These are phyloP conservation scores for Oxytorus armatus DNA, from an alignment of 2,888 invertebrate species.

Conservation along the genomic window DNA sequence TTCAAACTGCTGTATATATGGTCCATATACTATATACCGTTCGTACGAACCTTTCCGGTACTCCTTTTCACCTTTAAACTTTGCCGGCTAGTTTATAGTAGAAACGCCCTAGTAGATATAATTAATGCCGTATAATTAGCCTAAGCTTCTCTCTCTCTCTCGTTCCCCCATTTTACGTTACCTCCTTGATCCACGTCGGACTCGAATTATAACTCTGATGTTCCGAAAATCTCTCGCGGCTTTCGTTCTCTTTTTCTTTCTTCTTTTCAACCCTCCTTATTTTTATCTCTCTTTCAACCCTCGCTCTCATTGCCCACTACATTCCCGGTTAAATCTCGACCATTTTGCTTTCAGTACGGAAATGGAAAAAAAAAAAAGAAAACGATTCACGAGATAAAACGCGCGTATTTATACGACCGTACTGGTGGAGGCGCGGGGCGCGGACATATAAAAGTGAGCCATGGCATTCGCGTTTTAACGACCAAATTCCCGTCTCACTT, in stretches of 20 bases:
- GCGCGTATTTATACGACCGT: not conserved
- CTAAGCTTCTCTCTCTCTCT: constrained; percentile 67
- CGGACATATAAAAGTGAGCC: constrained; percentile 9
- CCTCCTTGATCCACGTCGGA: constrained; percentile 37
- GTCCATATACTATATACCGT: no score
- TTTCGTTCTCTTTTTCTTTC: constrained; percentile 9
- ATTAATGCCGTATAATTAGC: constrained; percentile 72
- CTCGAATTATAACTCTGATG: constrained; percentile 43
- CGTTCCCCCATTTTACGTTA: constrained; percentile 66
- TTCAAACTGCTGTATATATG: constrained; percentile 14
- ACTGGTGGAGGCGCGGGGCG: no score
- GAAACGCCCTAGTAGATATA: constrained; percentile 58
- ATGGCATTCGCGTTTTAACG: not conserved
- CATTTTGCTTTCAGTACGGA: constrained; percentile 35
- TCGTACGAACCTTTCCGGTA: constrained; percentile 1
- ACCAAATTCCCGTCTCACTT: not conserved
- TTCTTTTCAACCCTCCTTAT: constrained; percentile 1
- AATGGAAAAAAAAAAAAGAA: no score
- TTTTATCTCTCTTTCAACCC: constrained; percentile 9
- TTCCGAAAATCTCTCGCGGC: not conserved
- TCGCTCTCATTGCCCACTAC: not conserved
- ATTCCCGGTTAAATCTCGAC: constrained; percentile 38
- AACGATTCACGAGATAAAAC: constrained; percentile 1
- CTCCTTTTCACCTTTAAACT: constrained; percentile 59
- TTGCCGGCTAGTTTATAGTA: constrained; percentile 41